Conservation (phyloP, 2,888 invertebrate species). For the Pecten maximus region DNA sequence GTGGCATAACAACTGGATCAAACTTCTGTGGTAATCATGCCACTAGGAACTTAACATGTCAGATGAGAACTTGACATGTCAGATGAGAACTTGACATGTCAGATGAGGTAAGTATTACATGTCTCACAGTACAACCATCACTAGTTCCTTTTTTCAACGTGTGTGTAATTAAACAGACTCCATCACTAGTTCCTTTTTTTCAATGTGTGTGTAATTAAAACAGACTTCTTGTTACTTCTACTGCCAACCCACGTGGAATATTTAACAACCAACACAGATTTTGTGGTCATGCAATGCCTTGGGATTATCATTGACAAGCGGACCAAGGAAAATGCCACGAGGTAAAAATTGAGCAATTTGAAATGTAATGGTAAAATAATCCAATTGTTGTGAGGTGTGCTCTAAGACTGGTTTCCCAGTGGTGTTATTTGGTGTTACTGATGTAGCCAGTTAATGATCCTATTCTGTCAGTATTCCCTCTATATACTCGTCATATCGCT, state of each 20-base stretch:
- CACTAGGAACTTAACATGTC: too few species aligned
- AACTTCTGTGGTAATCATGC: too few species aligned
- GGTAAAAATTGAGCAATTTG: constrained; percentile 5
- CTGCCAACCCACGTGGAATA: not conserved
- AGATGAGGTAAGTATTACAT: too few species aligned
- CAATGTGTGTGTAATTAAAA: too few species aligned
- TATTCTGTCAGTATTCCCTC: not conserved
- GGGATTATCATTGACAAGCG: not conserved
- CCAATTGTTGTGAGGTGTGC: not conserved
- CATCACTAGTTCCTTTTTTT: too few species aligned
- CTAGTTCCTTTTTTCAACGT: not conserved
- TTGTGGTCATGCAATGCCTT: not conserved
- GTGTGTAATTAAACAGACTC: too few species aligned
- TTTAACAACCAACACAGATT: not conserved
- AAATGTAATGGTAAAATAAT: constrained; percentile 25
- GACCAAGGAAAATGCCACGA: not conserved
- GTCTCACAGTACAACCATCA: not conserved
- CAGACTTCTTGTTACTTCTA: too few species aligned
- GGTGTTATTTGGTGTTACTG: not conserved
- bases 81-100: too few species aligned
- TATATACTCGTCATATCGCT: not conserved
- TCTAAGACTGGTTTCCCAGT: not conserved
- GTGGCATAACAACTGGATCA: too few species aligned
- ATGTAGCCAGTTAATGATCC: not conserved
- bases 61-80: too few species aligned